Base-by-base conservation (phyloP, 2,113 vertebrate genomes). In the Cottus gobio region DNA sequence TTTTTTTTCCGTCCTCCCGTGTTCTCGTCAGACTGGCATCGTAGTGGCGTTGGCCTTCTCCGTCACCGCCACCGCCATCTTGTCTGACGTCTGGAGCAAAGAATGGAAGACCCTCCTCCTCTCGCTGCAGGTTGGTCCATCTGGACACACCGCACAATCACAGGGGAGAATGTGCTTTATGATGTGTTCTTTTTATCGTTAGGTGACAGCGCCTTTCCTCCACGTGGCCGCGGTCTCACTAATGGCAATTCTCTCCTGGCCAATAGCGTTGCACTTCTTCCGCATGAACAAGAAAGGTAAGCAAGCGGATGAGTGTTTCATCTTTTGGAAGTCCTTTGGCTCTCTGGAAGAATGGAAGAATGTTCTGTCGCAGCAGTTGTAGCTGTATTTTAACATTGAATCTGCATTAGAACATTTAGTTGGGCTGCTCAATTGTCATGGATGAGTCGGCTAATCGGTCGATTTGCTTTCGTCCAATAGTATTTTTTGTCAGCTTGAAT, bases 191-290 rank as follows among this genome's bases (percentile, higher is more conserved):
- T 63, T 86, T 68, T 0, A 77, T 28, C 80, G 39, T 34, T 12
- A 97, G 97, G 92, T 97, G 68, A 97, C 96, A 0, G 96, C 96
- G 46, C 96, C 96, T 10, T 97, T 94, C 83, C 95, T 97, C 30
- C 96, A 97, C 0, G 26, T 97, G 76, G 95, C 93, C 4, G 95
- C 95, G 28, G 95, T 96, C 71, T 83, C 89, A 0, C 18, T 94
- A 1, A 96, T 97, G 96, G 93, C 95, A 0, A 57, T 96, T 5
- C 90, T 97, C 48, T 95, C 96, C 42, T 97, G 97, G 97, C 96
- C 97, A 0, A 88, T 96, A 72, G 94, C 96, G 0, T 84, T 96
- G 68, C 95, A 97, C 84, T 95, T 96, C 90, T 95, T 96, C 83
- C 94, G 95, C 87, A 95, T 96, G 92, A 95, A 93, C 78, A 96